Evolutionary conservation across 2,888 invertebrate species (phyloP), one percentile per base, ranked within the genome.

Genomic region (Macaria notata): DNA sequence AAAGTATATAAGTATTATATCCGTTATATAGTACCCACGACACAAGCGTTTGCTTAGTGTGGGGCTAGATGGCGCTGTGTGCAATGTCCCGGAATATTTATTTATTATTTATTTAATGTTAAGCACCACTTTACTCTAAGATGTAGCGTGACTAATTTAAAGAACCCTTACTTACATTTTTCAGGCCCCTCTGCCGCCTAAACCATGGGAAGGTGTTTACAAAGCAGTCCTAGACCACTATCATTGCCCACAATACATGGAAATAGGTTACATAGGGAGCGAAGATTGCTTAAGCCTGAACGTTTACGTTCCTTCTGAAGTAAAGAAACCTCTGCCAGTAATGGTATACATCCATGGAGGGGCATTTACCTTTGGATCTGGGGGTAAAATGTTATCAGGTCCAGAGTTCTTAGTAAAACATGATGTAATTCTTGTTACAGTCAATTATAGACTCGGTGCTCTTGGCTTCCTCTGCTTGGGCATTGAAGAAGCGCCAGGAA

Each of bases 321-420:
- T 3, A 62, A 63, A 49, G 4, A 64, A 49, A 60, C 79, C 77
- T 7, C 59, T 84, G 2, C 78, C 87, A 29, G 86, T 88, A 3
- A 86, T 88, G 85, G 81, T 81, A 0, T 87, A 73, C 57, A 80
- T 88, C n/a, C 86, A 88, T 39, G 87, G 87, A 36, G 88, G 88
- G 42, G 86, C 81, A 9, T 88, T 85, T 54, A 46, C 81, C 0
- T 0, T 82, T 0, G 86, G 87, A n/a, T 82, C 74, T 59, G 87
- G 86, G 3, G 83, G 85, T 8, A 84, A 84, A 67, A 50, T 81
- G 3, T 0, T 85, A 0, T 72, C 79, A 31, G 82, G 75, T 3
- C 83, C 87, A 36, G 80, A 84, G 19, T 85, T 83, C 54, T 61
- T 88, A 36, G 71, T 86, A 2, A 73, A 73, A 49, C 79, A 81